Conservation (phyloP, 2,797 vertebrate genomes). For the Uromys caudimaculatus region DNA sequence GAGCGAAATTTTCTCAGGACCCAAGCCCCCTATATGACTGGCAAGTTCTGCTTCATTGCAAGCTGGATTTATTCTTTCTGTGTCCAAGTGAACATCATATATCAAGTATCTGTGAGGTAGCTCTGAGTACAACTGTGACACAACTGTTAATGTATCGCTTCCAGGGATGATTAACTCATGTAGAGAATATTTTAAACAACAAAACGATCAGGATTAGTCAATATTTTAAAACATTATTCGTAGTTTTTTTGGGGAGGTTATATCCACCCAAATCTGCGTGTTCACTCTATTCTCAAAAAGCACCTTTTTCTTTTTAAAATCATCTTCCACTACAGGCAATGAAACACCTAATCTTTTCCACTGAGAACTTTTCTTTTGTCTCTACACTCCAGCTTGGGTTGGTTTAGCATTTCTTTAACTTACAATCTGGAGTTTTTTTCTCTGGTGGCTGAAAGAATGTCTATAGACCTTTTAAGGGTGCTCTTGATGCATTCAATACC, state of each 20-base stretch:
- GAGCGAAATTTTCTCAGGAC: constrained; percentile 77
- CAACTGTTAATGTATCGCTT: constrained; percentile 21
- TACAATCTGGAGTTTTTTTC: constrained; percentile 56
- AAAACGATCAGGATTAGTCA: constrained; percentile 47
- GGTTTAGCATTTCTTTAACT: constrained; percentile 36
- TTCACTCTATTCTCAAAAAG: constrained; percentile 14
- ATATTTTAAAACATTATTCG: constrained; percentile 54
- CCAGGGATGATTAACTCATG: constrained; percentile 52
- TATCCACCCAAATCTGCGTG: constrained; percentile 39
- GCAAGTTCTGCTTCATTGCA: constrained; percentile 74
- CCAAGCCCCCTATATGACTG: constrained; percentile 60
- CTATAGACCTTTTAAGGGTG: neutral
- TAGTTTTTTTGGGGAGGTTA: neutral
- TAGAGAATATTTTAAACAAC: constrained; percentile 55
- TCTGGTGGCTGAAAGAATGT: constrained; percentile 42
- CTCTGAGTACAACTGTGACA: constrained; percentile 61
- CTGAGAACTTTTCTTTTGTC: constrained; percentile 45
- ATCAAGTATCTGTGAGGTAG: constrained; percentile 63
- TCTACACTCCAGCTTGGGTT: constrained; percentile 44
- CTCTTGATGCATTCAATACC: neutral
- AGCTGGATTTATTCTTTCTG: constrained; percentile 74
- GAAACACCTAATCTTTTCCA: constrained; percentile 47
- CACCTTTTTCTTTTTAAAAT: neutral
- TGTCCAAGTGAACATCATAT: constrained; percentile 63
- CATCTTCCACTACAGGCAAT: neutral